Evolutionary conservation across 2,888 invertebrate genomes (phyloP).

Genomic region (Nomada flava): DNA sequence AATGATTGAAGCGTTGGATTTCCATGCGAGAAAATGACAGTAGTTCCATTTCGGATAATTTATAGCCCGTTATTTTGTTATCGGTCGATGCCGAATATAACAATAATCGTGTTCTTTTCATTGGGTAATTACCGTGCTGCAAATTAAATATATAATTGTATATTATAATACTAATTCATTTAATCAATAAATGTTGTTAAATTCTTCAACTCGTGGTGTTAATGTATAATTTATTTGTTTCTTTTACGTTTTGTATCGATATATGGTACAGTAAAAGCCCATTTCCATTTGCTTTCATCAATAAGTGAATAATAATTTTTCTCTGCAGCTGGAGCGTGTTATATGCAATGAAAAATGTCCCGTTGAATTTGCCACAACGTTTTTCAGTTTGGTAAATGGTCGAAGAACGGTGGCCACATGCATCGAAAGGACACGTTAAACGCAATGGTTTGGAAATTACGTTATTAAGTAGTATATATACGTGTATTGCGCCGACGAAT

Average conservation of each 20-base stretch:
- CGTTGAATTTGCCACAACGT: not conserved
- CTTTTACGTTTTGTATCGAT: too few relatives aligned
- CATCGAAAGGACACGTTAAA: conserved; percentile 27
- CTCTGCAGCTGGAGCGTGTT: too few relatives aligned
- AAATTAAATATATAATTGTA: not conserved
- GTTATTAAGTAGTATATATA: not conserved
- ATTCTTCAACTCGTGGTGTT: too few relatives aligned
- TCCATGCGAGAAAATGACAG: not conserved
- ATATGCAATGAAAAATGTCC: too few relatives aligned
- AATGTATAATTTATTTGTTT: too few relatives aligned
- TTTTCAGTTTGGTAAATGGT: not conserved
- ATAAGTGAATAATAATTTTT: too few relatives aligned
- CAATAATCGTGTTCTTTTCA: not conserved
- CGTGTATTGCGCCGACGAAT: not conserved
- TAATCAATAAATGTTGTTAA: too few relatives aligned
- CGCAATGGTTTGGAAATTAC: not conserved
- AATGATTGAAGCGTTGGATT: not conserved
- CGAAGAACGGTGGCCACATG: not conserved
- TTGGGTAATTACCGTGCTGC: not conserved
- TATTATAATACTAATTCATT: too few relatives aligned
- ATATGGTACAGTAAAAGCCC: too few relatives aligned
- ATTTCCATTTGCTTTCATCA: too few relatives aligned
- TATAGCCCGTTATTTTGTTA: not conserved
- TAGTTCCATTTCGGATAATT: conserved; percentile 10
- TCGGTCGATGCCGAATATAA: not conserved